Evolutionary conservation across 2,113 vertebrate species (phyloP).

Genomic region (Aegithalos caudatus): DNA sequence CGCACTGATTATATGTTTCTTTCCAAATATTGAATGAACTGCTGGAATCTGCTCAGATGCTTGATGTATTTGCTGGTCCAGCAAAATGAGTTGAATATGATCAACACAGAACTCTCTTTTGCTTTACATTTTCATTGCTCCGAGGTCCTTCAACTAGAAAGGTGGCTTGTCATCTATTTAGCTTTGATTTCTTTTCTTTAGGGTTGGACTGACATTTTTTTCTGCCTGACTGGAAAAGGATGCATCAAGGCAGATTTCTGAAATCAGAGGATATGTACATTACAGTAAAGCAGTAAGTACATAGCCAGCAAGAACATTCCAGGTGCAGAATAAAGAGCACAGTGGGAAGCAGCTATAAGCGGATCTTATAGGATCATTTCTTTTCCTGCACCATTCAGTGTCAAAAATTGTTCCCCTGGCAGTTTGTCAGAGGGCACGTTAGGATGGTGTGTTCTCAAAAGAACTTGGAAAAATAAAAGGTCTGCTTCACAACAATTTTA

Average conservation of each 20-base stretch:
- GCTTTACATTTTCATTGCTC: not conserved
- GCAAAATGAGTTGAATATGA: not conserved
- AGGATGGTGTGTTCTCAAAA: not conserved
- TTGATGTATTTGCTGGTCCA: not conserved
- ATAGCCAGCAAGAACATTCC: not conserved
- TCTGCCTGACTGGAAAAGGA: not conserved
- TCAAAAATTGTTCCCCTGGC: not conserved
- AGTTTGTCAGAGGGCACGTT: not conserved
- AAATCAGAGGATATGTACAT: not conserved
- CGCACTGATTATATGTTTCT: constrained; percentile 23
- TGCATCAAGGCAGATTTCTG: not conserved
- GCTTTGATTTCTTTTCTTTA: not conserved
- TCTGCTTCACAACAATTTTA: not conserved
- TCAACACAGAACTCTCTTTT: not conserved
- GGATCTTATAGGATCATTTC: not conserved
- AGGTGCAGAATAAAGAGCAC: not conserved
- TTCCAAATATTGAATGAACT: not conserved
- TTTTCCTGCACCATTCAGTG: not conserved
- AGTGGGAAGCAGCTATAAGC: not conserved
- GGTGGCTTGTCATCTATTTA: not conserved
- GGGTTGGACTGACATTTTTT: not conserved
- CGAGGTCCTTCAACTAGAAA: not conserved
- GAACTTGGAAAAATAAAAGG: not conserved
- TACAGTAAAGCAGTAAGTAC: not conserved
- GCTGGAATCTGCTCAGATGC: not conserved